phyloP scores from a whole-genome alignment of 2,888 invertebrate species.

The Papilio demoleus region DNA sequence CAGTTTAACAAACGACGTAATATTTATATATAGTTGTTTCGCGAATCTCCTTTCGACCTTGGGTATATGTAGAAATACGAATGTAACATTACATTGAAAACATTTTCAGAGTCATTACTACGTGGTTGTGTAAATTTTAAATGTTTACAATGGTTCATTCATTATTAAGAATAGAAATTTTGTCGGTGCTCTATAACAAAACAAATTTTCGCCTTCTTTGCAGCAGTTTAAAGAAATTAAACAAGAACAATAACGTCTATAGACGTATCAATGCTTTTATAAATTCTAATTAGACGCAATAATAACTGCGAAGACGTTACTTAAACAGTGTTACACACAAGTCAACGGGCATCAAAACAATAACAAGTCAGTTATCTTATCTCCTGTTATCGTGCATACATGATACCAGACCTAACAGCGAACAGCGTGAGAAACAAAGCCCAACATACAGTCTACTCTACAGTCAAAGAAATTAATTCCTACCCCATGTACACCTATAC shows the following conservation, averaged over 20 bases:
- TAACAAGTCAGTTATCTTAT: slow-evolving; percentile 28
- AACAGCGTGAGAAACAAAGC: slow-evolving; percentile 28
- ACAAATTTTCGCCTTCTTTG: background rate
- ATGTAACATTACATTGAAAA: background rate
- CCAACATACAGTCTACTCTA: background rate
- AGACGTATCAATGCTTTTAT: background rate
- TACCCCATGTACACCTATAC: background rate
- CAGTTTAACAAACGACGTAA: background rate
- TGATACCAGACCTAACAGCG: slow-evolving; percentile 14
- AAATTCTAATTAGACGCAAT: background rate
- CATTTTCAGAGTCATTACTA: slow-evolving; percentile 5
- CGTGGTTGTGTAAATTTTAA: background rate
- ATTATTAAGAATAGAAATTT: slow-evolving; percentile 10
- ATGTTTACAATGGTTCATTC: slow-evolving; percentile 15
- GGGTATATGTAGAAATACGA: slow-evolving; percentile 1
- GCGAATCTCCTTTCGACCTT: slow-evolving; percentile 9
- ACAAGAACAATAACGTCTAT: background rate
- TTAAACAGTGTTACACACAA: slow-evolving; percentile 16
- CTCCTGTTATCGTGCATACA: slow-evolving; percentile 9
- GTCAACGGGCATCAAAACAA: slow-evolving; percentile 30
- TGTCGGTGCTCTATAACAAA: background rate
- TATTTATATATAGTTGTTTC: background rate
- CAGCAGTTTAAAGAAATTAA: background rate
- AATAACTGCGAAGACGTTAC: slow-evolving; percentile 1
- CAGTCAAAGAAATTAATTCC: background rate